Conservation (phyloP, 2,888 invertebrate genomes). For the Oscheius sp. region DNA sequence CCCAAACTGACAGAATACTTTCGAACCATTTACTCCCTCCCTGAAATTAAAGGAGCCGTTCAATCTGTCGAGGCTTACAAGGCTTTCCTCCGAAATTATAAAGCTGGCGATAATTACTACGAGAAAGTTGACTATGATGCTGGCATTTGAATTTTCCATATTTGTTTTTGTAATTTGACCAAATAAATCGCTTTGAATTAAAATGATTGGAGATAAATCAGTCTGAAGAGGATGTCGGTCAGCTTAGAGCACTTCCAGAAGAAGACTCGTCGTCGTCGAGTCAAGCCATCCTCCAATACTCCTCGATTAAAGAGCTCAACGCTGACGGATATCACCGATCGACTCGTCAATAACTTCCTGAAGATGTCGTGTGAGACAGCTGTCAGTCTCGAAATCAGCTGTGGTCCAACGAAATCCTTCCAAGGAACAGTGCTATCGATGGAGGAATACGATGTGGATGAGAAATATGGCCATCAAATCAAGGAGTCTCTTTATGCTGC, state of each 20-base stretch:
- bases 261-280: no score
- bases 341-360: background rate
- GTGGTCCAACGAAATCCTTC: background rate
- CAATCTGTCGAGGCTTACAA: background rate
- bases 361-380: background rate
- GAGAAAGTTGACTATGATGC: constrained; percentile 16
- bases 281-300: no score
- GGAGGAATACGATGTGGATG: background rate
- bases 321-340: background rate
- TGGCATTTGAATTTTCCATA: constrained; percentile 23
- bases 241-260: no score
- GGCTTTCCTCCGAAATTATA: constrained; percentile 11
- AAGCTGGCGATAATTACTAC: no score
- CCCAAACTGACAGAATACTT: constrained; percentile 51
- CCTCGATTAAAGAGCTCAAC: no score
- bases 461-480: background rate
- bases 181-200: no score
- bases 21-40: constrained; percentile 31
- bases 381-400: background rate
- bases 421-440: background rate
- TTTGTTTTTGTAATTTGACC: no score
- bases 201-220: no score
- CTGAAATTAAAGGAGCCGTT: constrained; percentile 28
- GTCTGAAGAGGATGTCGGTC: no score
- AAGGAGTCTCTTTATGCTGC: background rate